Conservation (phyloP, 2,797 vertebrate genomes). For the Buphagus erythrorhynchus region DNA sequence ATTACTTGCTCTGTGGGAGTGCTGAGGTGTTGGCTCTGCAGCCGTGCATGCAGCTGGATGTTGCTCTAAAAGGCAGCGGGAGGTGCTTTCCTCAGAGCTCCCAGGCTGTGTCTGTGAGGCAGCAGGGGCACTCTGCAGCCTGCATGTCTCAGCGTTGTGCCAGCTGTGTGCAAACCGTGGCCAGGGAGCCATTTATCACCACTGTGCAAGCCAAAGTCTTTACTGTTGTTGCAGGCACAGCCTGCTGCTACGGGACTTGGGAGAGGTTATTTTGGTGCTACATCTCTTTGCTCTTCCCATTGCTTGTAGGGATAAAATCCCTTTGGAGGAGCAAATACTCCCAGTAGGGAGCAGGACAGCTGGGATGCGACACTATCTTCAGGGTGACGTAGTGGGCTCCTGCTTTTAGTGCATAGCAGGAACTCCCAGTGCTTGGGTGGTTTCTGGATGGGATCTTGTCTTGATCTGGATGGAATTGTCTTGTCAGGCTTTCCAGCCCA, state of each 20-base stretch:
- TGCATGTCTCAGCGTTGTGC: fast-evolving
- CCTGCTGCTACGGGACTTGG: neutral
- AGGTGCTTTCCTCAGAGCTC: neutral
- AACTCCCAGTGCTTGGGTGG: neutral
- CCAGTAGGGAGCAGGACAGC: neutral
- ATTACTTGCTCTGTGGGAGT: neutral
- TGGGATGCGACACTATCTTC: neutral
- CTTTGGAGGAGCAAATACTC: neutral
- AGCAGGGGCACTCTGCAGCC: neutral
- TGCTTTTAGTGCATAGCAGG: neutral
- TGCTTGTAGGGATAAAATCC: neutral
- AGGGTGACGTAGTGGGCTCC: fast-evolving
- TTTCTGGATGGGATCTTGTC: neutral
- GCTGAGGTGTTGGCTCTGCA: neutral
- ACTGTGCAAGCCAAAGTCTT: neutral
- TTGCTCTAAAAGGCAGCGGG: neutral
- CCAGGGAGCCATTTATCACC: neutral
- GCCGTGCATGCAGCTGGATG: neutral
- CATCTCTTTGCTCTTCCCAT: neutral
- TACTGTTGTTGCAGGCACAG: neutral
- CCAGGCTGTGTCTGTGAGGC: neutral
- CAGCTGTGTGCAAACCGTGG: neutral
- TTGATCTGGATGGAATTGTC: neutral
- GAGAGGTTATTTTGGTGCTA: neutral
- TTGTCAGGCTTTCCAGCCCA: neutral